Base-by-base conservation (phyloP, 2,113 vertebrate species). In the Centropus unirufus region DNA sequence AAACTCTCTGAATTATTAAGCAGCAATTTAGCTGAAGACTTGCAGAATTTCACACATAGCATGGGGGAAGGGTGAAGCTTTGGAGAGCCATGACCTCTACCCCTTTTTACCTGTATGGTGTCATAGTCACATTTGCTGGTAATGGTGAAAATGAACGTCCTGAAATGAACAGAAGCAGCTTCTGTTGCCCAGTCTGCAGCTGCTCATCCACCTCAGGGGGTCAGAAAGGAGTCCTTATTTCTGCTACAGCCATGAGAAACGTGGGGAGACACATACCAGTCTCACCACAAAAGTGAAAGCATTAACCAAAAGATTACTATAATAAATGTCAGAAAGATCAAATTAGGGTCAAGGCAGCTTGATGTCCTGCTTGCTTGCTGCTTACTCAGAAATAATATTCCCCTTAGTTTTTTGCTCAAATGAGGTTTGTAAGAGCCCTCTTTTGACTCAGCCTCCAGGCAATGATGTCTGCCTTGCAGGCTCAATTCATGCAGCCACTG, bases 311-410 rank as follows among this genome's bases (percentile, higher is more conserved):
- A 64, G 34, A 76, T 79, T 21, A 87, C n/a, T 54, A 6, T 34
- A 66, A 39, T 39, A 46, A 91, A 85, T 14, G 54, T 58, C 83
- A 91, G 66, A 7, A 93, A 79, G 77, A 84, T 62, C 49, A 89
- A 84, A 87, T 87, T 32, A 62, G 40, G 66, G 77, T 87, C 87
- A 92, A 17, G 51, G 76, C 62, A 76, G 52, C 62, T 79, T 64
- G 44, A 12, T 92, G 66, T 69, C 40, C 54, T 89, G 54, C n/a
- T 78, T 92, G 40, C 46, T 82, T 72, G 58, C 49, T 75, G 30
- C 64, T 83, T 92, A 79, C 36, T 89, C 40, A 72, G 69, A 92
- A 93, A 84, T 87, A 76, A 87, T 85, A 96, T 95, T 52, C 77
- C 92, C 77, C 87, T 89, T 58, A 66, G 39, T 73, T 89, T 68